These are phyloP conservation scores for Crenuchus spilurus DNA, from an alignment of 2,797 vertebrate genomes.

Conservation along the genomic window DNA sequence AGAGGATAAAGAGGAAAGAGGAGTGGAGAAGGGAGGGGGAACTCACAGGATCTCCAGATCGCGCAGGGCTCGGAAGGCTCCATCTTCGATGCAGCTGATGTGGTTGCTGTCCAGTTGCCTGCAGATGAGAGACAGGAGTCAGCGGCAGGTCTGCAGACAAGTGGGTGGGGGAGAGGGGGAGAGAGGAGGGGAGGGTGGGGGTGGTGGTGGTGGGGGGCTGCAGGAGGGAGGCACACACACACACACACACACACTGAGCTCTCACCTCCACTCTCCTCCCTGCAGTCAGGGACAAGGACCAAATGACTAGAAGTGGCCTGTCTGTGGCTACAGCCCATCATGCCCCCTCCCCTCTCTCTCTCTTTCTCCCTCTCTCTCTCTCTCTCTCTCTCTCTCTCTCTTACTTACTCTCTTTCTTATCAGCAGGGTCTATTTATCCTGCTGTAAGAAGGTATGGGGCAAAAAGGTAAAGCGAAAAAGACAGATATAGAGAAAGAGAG, in stretches of 20 bases:
- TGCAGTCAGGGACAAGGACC: conserved; percentile 68
- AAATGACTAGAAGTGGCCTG: conserved; percentile 74
- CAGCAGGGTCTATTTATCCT: conserved; percentile 19
- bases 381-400: conserved; percentile 23
- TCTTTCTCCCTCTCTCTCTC: neutral
- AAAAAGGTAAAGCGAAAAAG: conserved; percentile 20
- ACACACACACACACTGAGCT: conserved; percentile 69
- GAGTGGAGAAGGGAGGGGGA: conserved; percentile 29
- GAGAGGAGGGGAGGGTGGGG: neutral
- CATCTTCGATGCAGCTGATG: conserved; percentile 99
- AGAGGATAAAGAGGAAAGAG: conserved; percentile 41
- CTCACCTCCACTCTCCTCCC: conserved; percentile 55
- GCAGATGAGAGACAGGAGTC: conserved; percentile 62
- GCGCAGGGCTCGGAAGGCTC: conserved; percentile 98
- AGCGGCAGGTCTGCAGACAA: conserved; percentile 57
- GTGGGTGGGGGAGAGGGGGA: conserved; percentile 51
- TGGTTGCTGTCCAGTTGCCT: conserved; percentile 90
- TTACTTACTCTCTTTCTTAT: neutral
- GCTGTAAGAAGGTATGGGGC: conserved; percentile 9
- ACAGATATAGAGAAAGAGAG: conserved; percentile 7
- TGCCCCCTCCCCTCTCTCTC: conserved; percentile 61
- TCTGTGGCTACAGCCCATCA: conserved; percentile 74
- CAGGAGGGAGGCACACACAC: conserved; percentile 56
- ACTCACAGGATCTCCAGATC: conserved; percentile 99
- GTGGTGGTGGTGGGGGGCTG: conserved; percentile 3